A percentile compares a stretch with the other conserved stretches of the same genome.
phyloP scores from a whole-genome alignment of 2,797 vertebrate genomes.

The Pseudopleuronectes americanus region DNA sequence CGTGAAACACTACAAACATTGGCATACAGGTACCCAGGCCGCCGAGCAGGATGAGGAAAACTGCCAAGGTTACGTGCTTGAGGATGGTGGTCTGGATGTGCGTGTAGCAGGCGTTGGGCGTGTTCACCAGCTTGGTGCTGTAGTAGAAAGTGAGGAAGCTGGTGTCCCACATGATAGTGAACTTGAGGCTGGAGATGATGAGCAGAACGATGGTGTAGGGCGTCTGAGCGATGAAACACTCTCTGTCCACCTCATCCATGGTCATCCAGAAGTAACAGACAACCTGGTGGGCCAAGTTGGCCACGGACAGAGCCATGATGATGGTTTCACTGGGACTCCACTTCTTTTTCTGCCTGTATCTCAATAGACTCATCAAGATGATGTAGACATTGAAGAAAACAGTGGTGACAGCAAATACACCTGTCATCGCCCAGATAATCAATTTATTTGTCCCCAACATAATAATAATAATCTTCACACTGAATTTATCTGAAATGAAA shows the following conservation, averaged over 20 bases:
- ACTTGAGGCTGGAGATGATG: constrained; percentile 75
- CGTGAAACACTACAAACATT: constrained; percentile 57
- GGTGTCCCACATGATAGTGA: constrained; percentile 82
- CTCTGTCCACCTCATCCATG: constrained; percentile 71
- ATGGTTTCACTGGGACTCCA: constrained; percentile 81
- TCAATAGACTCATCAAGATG: constrained; percentile 72
- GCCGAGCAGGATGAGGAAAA: constrained; percentile 71
- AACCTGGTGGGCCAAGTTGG: constrained; percentile 72
- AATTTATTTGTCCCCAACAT: constrained; percentile 53
- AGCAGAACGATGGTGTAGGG: constrained; percentile 65
- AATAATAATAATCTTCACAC: constrained; percentile 13
- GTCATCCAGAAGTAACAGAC: constrained; percentile 80
- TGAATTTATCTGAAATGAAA: constrained; percentile 12
- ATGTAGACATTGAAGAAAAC: constrained; percentile 82
- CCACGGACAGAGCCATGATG: constrained; percentile 72
- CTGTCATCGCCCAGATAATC: constrained; percentile 73
- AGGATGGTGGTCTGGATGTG: constrained; percentile 75
- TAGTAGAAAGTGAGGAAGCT: constrained; percentile 84
- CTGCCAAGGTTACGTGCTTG: constrained; percentile 67
- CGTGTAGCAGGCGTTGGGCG: constrained; percentile 79
- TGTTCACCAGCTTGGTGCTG: constrained; percentile 82
- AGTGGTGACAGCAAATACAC: constrained; percentile 68
- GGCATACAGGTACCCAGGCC: constrained; percentile 74
- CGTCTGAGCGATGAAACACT: constrained; percentile 48
- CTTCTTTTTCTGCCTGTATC: constrained; percentile 69